Evolutionary conservation across 2,888 invertebrate species (phyloP), one percentile per base, ranked within the genome.

Genomic region (Euplexia lucipara): DNA sequence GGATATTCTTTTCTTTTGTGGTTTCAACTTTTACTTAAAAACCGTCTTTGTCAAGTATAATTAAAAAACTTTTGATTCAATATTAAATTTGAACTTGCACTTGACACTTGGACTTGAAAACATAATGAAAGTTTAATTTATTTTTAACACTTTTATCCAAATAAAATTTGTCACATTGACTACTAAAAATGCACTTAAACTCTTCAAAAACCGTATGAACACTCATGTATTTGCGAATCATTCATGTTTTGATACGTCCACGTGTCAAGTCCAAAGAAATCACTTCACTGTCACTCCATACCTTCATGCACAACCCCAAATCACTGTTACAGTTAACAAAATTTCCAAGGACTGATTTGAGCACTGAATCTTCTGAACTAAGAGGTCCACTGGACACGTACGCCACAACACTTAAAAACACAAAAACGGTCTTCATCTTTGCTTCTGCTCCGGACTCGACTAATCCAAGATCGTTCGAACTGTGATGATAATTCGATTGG

Each of bases 251-350:
- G 16, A 39, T 18, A 34, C 30, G 51, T 44, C 63, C 59, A 57
- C 37, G 57, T 75, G 60, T 68, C 47, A 68, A 63, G 39, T 14
- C 8, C 41, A 54, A 63, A 52, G 37, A 63, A 20, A 63, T 48
- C 83, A 83, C 78, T 60, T 44, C 77, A 78, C 71, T 71, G 52
- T 20, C 85, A 82, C 85, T 82, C 34, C 77, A 82, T 92, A 95
- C 95, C 95, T 95, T 95, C 65, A 93, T 81, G 62, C 95, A 95
- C 86, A 93, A 84, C 77, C 87, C 87, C 62, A 92, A 84, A 86
- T 95, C 94, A 92, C 92, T 92, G 75, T 93, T 92, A 78, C 94
- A 95, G 85, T 92, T 90, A 82, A 92, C 90, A 58, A 95, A 86
- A 75, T 89, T 93, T 51, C 88, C 89, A 22, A 90, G 74, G 72